phyloP scores from a whole-genome alignment of 2,888 invertebrate species.

The Perithous albicinctus region DNA sequence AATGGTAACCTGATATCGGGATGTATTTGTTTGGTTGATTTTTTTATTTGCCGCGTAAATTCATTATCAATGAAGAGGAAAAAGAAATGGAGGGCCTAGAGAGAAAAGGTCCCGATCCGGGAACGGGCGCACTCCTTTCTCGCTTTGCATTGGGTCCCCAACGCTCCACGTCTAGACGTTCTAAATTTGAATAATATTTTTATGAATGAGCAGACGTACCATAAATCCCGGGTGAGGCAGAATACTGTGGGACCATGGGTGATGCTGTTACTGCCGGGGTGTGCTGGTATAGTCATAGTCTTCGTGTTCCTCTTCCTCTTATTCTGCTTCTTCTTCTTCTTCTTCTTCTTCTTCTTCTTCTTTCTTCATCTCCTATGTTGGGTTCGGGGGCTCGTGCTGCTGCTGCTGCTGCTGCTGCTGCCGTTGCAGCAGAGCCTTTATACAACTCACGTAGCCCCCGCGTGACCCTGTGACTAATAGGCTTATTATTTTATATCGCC shows the following conservation, averaged over 20 bases:
- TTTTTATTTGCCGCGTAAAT: conserved; percentile 1
- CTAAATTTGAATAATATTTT: conserved; percentile 85
- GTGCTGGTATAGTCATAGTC: conserved; percentile 26
- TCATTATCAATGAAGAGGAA: conserved; percentile 29
- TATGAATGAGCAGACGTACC: conserved; percentile 83
- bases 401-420: conserved; percentile 36
- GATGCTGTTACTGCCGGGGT: conserved; percentile 39
- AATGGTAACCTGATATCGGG: too few species aligned
- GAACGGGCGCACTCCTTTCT: conserved; percentile 55
- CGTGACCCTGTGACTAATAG: conserved; percentile 81
- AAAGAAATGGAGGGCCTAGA: neutral
- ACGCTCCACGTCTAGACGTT: conserved; percentile 80
- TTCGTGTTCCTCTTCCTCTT: conserved; percentile 38
- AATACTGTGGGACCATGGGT: conserved; percentile 26
- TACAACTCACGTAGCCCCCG: conserved; percentile 61
- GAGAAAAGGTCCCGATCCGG: conserved; percentile 59
- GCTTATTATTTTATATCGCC: conserved; percentile 84
- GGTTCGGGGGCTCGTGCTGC: conserved; percentile 52
- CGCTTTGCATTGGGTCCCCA: conserved; percentile 38
- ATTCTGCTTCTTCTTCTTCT: conserved; percentile 45
- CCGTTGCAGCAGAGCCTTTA: conserved; percentile 37
- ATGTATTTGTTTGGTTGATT: neutral
- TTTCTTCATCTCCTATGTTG: conserved; percentile 39
- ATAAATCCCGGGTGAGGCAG: conserved; percentile 77
- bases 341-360: conserved; percentile 42